These are phyloP conservation scores for Eupithecia exiguata DNA, from an alignment of 2,888 invertebrate genomes.

Conservation along the genomic window DNA sequence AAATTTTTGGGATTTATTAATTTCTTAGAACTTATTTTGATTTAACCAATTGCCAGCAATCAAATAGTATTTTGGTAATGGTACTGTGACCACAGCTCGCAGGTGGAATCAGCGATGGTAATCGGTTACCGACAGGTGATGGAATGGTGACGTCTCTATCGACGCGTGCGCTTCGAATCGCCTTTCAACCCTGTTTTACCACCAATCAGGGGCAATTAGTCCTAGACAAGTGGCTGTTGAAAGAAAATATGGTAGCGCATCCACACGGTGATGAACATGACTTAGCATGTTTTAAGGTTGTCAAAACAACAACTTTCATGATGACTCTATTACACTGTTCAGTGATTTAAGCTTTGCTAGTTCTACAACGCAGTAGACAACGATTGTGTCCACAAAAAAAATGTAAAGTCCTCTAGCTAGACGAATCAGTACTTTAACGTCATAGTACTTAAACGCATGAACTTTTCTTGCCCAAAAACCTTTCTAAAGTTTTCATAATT, in stretches of 20 bases:
- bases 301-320: neutral
- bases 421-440: neutral
- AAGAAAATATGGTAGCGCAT: neutral
- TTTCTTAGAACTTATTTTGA: too few relatives aligned
- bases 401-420: neutral
- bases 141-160: constrained; percentile 65
- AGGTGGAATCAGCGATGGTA: constrained; percentile 58
- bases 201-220: constrained; percentile 55
- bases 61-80: constrained; percentile 44
- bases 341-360: neutral
- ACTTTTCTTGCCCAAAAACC: neutral
- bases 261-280: too few relatives aligned
- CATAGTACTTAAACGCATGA: neutral
- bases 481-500: neutral
- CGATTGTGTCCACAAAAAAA: neutral
- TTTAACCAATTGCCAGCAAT: constrained; percentile 38
- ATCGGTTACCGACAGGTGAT: constrained; percentile 63
- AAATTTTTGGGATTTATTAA: too few relatives aligned
- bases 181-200: constrained; percentile 60
- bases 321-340: neutral
- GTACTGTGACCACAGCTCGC: constrained; percentile 55
- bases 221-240: constrained; percentile 16
- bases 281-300: too few relatives aligned
- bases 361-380: neutral
- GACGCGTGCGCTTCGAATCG: constrained; percentile 75